Base-by-base conservation (phyloP, 2,888 invertebrate genomes). In the Sarcophaga rosellei region DNA sequence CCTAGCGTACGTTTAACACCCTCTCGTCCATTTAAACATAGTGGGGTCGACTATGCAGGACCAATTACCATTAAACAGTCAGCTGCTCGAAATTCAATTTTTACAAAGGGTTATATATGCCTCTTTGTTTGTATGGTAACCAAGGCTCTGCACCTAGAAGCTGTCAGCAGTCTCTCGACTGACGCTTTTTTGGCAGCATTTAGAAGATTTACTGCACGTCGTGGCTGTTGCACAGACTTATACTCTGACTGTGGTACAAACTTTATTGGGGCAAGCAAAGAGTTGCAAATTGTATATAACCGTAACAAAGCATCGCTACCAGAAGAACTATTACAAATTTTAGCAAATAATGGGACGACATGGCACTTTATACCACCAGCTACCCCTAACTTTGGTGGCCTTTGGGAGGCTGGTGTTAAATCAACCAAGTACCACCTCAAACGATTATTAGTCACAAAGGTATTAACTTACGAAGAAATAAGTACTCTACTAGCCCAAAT, bases 41-140 rank as follows among this genome's bases (percentile, higher is more conserved):
- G 80, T 70, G 80, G 80, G 3, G 75, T 84, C 5, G 84, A 80
- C 44, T 80, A 84, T 53, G 84, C 84, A 21, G 84, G 84, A 1
- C 77, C 85, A 0, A 81, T 85, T 5, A 57, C 62, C 4, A 80
- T 85, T 1, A 80, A 73, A 11, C 65, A 76, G 15, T 76, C 80
- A 53, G 73, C 84, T 6, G 12, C 61, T 1, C 20, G 84, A 65
- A 81, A 65, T 8, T 62, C 84, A 11, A 17, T 57, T 8, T 70
- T 69, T 15, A n/a, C n/a, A n/a, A n/a, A n/a, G n/a, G n/a, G n/a
- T n/a, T n/a, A n/a, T n/a, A n/a, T n/a, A n/a, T n/a, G 74, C 21
- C 44, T 70, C 3, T 83, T 83, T 78, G 47, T 83, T 21, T 83
- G 78, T 65, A 77, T 84, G 63, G 68, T 72, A 2, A 79, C 79